Conservation (phyloP, 1,140 invertebrate species). For the Heterodera carotae region DNA sequence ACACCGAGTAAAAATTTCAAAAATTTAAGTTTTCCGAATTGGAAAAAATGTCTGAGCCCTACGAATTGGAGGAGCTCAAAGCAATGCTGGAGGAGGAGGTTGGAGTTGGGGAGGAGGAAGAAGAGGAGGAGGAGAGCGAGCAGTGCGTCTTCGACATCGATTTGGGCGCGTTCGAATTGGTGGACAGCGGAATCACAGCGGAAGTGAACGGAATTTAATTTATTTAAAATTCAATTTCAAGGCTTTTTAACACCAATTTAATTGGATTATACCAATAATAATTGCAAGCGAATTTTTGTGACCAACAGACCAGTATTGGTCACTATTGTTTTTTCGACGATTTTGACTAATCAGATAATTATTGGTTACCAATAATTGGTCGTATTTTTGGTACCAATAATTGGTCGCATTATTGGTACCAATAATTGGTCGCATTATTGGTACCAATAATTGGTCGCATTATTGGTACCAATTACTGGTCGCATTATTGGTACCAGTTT, state of each 20-base stretch:
- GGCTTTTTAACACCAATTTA: not conserved
- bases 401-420: no score
- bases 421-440: no score
- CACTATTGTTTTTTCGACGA: no score
- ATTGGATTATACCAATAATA: not conserved
- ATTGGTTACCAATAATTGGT: no score
- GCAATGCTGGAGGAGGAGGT: constrained; percentile 7
- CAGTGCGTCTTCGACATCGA: constrained; percentile 56
- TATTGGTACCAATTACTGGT: no score
- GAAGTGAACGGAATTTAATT: constrained; percentile 38
- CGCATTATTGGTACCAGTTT: no score
- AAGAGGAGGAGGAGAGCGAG: constrained; percentile 26
- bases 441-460: no score
- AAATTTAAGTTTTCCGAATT: not conserved
- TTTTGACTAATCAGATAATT: no score
- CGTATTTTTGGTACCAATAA: no score
- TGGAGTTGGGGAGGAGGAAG: constrained; percentile 17
- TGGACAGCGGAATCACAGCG: constrained; percentile 60
- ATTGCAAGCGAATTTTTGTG: not conserved
- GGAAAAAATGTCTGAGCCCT: constrained; percentile 1
- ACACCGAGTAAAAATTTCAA: not conserved
- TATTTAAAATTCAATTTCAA: not conserved
- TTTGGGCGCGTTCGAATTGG: constrained; percentile 63
- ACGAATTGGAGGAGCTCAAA: constrained; percentile 5
- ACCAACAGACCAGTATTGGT: no score